phyloP scores from a whole-genome alignment of 2,113 vertebrate species.

The Rhabdornis inornatus region DNA sequence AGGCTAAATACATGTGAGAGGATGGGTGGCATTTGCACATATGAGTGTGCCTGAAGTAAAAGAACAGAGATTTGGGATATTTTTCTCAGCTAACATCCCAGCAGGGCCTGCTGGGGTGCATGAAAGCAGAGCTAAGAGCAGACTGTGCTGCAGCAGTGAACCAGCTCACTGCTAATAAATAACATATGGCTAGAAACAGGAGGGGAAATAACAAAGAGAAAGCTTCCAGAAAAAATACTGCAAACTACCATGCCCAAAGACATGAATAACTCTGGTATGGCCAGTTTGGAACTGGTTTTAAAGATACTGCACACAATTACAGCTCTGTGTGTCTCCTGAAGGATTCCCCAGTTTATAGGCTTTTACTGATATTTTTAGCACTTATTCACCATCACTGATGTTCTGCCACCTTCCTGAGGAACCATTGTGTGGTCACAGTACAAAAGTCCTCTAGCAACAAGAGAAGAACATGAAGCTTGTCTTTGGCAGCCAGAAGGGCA shows the following conservation, averaged over 20 bases:
- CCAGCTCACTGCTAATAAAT: background rate
- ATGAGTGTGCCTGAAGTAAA: background rate
- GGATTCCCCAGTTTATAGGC: background rate
- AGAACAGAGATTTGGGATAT: background rate
- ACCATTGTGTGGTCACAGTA: rapidly evolving
- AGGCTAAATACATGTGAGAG: background rate
- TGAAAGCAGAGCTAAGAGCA: background rate
- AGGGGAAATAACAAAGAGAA: background rate
- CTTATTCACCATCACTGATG: background rate
- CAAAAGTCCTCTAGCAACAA: background rate
- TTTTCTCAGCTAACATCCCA: background rate
- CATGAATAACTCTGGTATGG: background rate
- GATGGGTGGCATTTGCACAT: rapidly evolving
- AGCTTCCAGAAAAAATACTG: background rate
- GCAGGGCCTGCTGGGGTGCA: background rate
- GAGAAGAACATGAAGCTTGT: background rate
- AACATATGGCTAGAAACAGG: background rate
- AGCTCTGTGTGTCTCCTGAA: background rate
- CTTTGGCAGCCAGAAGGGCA: background rate
- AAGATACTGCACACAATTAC: background rate
- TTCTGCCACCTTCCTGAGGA: background rate
- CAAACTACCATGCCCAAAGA: background rate
- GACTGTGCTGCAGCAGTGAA: background rate
- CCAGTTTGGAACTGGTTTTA: background rate
- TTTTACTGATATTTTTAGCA: background rate